Percentiles rank a stretch among this genome's conserved stretches.
Conservation (phyloP, 2,888 invertebrate species). For the Cephus runcator region DNA sequence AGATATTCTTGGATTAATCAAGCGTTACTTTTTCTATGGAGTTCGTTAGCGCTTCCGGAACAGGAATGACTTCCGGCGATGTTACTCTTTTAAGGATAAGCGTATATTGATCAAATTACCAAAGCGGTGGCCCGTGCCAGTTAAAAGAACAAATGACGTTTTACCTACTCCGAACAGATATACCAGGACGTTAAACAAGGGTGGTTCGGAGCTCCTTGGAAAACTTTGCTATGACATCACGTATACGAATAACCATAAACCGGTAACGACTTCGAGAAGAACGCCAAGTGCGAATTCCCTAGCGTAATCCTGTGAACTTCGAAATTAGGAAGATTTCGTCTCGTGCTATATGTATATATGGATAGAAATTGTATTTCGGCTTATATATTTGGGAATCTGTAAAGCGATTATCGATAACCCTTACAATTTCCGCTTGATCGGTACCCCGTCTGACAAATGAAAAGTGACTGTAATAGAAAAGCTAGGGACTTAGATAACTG, state of each 20-base stretch:
- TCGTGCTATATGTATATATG: neutral
- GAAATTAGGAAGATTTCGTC: neutral
- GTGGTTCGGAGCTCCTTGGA: neutral
- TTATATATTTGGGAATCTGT: neutral
- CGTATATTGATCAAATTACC: neutral
- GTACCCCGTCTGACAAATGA: neutral
- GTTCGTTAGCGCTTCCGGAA: neutral
- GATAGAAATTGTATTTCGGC: neutral
- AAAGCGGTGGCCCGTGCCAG: neutral
- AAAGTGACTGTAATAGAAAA: neutral
- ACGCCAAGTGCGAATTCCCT: neutral
- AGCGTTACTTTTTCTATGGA: neutral
- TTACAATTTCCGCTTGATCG: neutral
- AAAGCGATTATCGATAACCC: neutral
- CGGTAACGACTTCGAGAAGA: conserved; percentile 10
- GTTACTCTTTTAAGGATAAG: neutral
- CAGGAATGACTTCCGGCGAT: neutral
- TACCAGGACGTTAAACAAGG: neutral
- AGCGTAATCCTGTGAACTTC: neutral
- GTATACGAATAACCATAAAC: conserved; percentile 6
- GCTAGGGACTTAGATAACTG: neutral
- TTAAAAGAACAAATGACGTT: neutral
- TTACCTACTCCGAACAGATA: neutral
- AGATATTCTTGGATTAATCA: neutral
- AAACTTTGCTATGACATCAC: conserved; percentile 2